Conservation (phyloP, 2,888 invertebrate species). For the Nasonia oneida region DNA sequence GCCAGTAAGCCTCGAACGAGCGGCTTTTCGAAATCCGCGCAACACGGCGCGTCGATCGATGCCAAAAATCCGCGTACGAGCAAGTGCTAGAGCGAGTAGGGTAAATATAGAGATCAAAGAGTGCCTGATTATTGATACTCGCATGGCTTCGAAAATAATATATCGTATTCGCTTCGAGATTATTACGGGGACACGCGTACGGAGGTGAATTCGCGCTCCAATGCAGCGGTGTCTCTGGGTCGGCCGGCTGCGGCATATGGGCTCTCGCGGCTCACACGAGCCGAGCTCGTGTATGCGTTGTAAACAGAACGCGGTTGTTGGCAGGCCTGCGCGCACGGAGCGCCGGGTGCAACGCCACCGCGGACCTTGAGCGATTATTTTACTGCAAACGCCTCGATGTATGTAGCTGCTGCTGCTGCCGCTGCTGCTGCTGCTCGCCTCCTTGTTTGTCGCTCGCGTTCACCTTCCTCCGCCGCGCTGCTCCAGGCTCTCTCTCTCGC, state of each 20-base stretch:
- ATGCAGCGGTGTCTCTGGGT: not conserved
- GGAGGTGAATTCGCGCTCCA: constrained; percentile 13
- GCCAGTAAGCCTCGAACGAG: not conserved
- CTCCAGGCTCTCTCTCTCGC: constrained; percentile 46
- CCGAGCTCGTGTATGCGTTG: constrained; percentile 67
- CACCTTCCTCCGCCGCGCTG: constrained; percentile 41
- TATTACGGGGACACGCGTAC: too few relatives aligned
- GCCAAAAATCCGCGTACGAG: not conserved
- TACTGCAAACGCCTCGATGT: constrained; percentile 72
- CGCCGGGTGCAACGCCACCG: constrained; percentile 78
- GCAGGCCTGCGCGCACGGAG: constrained; percentile 74
- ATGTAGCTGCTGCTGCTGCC: constrained; percentile 18
- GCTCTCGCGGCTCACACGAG: constrained; percentile 28
- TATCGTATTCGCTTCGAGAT: too few relatives aligned
- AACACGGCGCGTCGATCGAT: not conserved
- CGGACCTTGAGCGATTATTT: constrained; percentile 79
- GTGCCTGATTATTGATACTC: constrained; percentile 49
- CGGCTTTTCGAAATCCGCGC: not conserved
- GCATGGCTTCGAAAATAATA: constrained; percentile 36
- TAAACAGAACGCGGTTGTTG: constrained; percentile 75
- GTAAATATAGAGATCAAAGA: constrained; percentile 53
- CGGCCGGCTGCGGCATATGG: not conserved
- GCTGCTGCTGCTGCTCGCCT: constrained; percentile 41
- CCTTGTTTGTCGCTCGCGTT: constrained; percentile 60
- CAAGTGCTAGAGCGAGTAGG: constrained; percentile 46